phyloP scores from a whole-genome alignment of 2,888 invertebrate genomes.

The Barypeithes pellucidus region DNA sequence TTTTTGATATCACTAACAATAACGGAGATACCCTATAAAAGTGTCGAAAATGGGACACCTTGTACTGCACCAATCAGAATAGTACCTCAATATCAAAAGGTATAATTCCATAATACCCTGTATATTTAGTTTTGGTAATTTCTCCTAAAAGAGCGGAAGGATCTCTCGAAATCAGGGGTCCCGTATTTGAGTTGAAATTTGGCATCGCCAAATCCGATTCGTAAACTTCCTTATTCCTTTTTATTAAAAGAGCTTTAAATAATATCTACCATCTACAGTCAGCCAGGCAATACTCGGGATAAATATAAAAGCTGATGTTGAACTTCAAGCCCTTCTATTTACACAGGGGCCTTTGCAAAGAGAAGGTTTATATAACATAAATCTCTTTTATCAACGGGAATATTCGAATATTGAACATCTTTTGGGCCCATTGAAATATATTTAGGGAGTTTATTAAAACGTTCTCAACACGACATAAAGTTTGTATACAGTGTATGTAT shows the following conservation, averaged over 20 bases:
- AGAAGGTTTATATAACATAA: conserved; percentile 23
- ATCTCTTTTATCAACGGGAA: conserved; percentile 22
- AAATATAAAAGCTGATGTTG: conserved; percentile 5
- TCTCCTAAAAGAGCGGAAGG: too few species aligned
- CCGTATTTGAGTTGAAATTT: too few species aligned
- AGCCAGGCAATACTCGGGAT: not conserved
- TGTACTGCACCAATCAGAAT: too few species aligned
- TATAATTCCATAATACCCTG: too few species aligned
- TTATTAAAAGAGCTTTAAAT: not conserved
- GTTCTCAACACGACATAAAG: not conserved
- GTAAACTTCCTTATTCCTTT: not conserved
- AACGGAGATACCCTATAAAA: too few species aligned
- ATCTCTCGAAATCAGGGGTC: too few species aligned
- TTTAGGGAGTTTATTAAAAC: not conserved
- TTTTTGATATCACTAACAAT: too few species aligned
- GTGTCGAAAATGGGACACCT: too few species aligned
- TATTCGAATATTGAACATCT: conserved; percentile 18
- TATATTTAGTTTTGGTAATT: too few species aligned
- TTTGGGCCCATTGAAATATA: conserved; percentile 1
- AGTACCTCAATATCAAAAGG: too few species aligned
- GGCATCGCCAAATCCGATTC: too few species aligned
- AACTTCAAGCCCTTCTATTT: conserved; percentile 12
- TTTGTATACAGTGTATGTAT: too few species aligned
- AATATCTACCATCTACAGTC: not conserved
- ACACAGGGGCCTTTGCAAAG: conserved; percentile 13